A percentile compares a stretch with the other conserved stretches of the same genome.
These are phyloP conservation scores for Brachionus calyciflorus DNA, from an alignment of 1,140 invertebrate genomes.

Conservation along the genomic window DNA sequence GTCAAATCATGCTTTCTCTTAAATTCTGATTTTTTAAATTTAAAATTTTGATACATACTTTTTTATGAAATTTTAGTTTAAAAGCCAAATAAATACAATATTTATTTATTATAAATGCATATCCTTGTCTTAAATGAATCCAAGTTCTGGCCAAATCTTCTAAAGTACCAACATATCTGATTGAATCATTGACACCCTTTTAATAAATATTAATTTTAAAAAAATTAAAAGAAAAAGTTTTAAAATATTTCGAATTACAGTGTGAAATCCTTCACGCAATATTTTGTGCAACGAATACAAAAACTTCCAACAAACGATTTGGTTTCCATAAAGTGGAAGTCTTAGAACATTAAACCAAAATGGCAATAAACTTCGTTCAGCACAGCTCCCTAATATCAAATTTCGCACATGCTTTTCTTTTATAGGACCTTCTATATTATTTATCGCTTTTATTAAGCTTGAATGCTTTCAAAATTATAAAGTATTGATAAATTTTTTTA, in stretches of 20 bases:
- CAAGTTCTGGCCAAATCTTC: slow-evolving; percentile 15
- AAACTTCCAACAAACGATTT: slow-evolving; percentile 96
- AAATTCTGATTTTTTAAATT: too few species aligned
- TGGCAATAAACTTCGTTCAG: slow-evolving; percentile 79
- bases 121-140: slow-evolving; percentile 36
- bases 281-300: slow-evolving; percentile 95
- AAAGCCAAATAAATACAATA: slow-evolving; percentile 25
- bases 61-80: slow-evolving; percentile 47
- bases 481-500: background rate
- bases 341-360: slow-evolving; percentile 78
- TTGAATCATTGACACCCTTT: slow-evolving; percentile 20
- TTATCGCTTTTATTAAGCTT: slow-evolving; percentile 40
- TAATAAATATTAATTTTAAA: background rate
- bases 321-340: slow-evolving; percentile 81
- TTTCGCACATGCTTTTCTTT: slow-evolving; percentile 95
- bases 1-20: too few species aligned
- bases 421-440: slow-evolving; percentile 73
- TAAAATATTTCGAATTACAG: slow-evolving; percentile 64
- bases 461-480: background rate
- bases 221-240: background rate
- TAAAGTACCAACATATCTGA: slow-evolving; percentile 1
- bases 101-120: slow-evolving; percentile 19
- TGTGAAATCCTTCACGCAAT: slow-evolving; percentile 84
- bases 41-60: background rate
- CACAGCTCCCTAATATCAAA: slow-evolving; percentile 90